Conservation (phyloP, 2,113 vertebrate species). For the Hydrochoerus hydrochaeris region DNA sequence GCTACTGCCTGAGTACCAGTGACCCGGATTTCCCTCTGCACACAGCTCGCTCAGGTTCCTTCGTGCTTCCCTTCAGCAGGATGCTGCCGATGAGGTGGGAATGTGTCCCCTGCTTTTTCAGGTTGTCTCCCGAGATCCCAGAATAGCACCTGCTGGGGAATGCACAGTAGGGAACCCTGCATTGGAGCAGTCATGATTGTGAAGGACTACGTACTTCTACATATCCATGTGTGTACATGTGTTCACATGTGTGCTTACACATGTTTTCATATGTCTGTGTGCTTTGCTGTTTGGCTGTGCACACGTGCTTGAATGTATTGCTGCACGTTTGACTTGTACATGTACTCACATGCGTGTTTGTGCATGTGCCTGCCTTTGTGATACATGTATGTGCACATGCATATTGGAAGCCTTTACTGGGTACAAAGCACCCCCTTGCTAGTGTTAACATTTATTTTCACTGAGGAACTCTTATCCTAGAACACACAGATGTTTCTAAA, state of each 20-base stretch:
- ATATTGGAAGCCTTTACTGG: not conserved
- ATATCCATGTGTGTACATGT: not conserved
- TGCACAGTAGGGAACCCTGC: not conserved
- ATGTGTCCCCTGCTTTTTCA: not conserved
- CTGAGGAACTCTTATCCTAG: fast-evolving
- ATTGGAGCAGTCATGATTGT: not conserved
- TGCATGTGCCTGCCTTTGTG: not conserved
- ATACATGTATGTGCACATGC: no score
- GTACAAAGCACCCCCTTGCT: not conserved
- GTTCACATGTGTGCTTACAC: no score
- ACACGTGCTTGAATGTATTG: not conserved
- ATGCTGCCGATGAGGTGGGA: not conserved
- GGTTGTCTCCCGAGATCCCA: not conserved
- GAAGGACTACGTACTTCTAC: not conserved
- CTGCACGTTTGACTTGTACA: not conserved
- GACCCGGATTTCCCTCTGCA: not conserved
- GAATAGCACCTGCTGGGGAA: not conserved
- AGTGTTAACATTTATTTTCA: fast-evolving
- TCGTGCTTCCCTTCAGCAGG: not conserved
- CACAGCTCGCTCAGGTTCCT: not conserved
- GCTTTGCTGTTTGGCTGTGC: no score
- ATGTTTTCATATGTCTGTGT: not conserved
- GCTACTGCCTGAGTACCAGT: not conserved
- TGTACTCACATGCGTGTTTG: not conserved
- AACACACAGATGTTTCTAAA: not conserved